Evolutionary conservation across 2,888 invertebrate species (phyloP).

Genomic region (Plebejus argus): DNA sequence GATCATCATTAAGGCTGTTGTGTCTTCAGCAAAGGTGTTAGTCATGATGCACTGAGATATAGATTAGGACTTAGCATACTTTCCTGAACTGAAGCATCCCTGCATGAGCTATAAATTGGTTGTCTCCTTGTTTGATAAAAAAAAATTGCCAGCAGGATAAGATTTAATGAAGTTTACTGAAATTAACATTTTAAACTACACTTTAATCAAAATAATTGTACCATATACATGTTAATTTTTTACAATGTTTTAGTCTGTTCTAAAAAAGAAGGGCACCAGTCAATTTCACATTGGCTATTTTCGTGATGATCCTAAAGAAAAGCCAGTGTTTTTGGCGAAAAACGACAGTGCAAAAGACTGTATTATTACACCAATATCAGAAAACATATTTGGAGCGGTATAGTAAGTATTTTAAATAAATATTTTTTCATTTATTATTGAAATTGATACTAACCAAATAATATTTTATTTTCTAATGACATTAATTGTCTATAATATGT

Average conservation of each 20-base stretch:
- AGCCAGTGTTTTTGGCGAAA: conserved; percentile 88
- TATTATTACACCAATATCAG: conserved; percentile 85
- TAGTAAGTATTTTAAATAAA: conserved; percentile 76
- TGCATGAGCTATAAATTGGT: background rate
- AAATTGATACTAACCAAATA: too few species aligned
- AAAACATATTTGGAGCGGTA: conserved; percentile 90
- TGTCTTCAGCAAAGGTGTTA: background rate
- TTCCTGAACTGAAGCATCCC: background rate
- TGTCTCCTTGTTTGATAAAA: background rate
- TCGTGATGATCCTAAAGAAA: conserved; percentile 88
- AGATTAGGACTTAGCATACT: background rate
- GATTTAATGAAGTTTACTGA: too few species aligned
- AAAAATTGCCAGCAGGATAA: too few species aligned
- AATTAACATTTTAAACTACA: too few species aligned
- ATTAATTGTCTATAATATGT: too few species aligned
- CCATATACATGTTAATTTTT: background rate
- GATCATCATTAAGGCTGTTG: background rate
- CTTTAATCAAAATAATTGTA: too few species aligned
- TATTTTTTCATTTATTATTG: too few species aligned
- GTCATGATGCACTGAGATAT: background rate
- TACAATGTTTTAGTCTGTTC: conserved; percentile 79
- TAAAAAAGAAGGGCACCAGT: conserved; percentile 84
- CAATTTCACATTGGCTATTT: conserved; percentile 95
- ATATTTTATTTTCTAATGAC: too few species aligned
- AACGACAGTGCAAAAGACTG: conserved; percentile 87